These are phyloP conservation scores for Linnaemya tessellans DNA, from an alignment of 2,888 invertebrate genomes.

Conservation along the genomic window DNA sequence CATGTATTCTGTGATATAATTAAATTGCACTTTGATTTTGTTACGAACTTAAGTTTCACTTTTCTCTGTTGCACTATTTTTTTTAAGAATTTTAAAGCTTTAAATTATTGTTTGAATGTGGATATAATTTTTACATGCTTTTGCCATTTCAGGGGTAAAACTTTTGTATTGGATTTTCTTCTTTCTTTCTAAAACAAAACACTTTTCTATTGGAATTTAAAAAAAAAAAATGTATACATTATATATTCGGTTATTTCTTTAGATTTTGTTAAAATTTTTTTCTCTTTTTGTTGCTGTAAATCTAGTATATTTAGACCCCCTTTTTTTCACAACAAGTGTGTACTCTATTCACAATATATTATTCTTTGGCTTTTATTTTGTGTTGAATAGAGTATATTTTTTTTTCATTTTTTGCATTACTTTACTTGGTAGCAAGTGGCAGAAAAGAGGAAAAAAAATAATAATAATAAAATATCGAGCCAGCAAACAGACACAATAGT, in stretches of 20 bases:
- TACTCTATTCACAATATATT: conserved; percentile 27
- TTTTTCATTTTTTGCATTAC: conserved; percentile 46
- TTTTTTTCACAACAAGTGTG: conserved; percentile 63
- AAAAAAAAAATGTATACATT: too few species aligned
- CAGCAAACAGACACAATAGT: conserved; percentile 24
- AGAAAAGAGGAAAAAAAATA: not conserved
- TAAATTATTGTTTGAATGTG: not conserved
- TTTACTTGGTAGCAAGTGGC: conserved; percentile 41
- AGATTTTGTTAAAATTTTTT: not conserved
- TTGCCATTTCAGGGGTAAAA: not conserved
- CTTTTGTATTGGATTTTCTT: not conserved
- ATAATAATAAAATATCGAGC: conserved; percentile 7
- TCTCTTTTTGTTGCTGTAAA: not conserved
- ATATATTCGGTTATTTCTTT: not conserved
- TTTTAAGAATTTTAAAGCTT: not conserved
- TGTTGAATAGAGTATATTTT: conserved; percentile 52
- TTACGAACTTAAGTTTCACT: not conserved
- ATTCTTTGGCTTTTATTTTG: conserved; percentile 9
- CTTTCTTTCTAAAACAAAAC: too few species aligned
- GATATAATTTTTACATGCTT: not conserved
- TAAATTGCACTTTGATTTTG: not conserved
- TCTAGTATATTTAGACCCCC: not conserved
- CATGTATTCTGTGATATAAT: too few species aligned
- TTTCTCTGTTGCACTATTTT: not conserved
- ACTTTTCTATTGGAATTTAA: not conserved